These are phyloP conservation scores for Bubo scandiacus DNA, from an alignment of 2,113 vertebrate species.

Conservation along the genomic window DNA sequence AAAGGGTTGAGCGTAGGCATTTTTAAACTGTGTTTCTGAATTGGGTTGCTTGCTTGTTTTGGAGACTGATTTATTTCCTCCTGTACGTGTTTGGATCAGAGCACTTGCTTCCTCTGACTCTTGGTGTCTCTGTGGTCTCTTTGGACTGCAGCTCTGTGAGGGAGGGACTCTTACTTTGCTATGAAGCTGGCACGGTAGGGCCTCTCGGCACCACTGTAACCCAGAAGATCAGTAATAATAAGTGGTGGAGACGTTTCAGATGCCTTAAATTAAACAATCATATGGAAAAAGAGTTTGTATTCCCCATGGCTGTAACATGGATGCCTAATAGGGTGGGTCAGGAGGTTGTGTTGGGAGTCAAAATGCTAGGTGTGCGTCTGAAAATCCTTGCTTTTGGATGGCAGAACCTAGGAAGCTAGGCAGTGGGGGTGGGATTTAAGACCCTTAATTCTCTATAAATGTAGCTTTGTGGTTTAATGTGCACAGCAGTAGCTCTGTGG, in stretches of 20 bases:
- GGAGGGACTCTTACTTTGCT: background rate
- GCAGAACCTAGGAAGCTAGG: background rate
- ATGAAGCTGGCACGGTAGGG: background rate
- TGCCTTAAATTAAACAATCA: conserved; percentile 18
- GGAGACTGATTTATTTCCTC: conserved; percentile 44
- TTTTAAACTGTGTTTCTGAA: conserved; percentile 3
- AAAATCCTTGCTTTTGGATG: conserved; percentile 18
- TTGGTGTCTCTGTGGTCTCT: background rate
- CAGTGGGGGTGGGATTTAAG: conserved; percentile 37
- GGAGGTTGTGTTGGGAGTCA: background rate
- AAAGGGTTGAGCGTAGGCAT: background rate
- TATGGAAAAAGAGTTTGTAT: conserved; percentile 4
- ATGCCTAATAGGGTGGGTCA: background rate
- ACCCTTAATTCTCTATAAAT: conserved; percentile 51
- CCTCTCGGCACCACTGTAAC: background rate
- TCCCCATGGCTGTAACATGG: background rate
- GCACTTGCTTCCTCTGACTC: conserved; percentile 41
- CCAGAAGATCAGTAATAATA: conserved; percentile 29
- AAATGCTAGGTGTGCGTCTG: background rate
- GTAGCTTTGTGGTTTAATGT: conserved; percentile 70
- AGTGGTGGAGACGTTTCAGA: background rate
- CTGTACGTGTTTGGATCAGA: conserved; percentile 31
- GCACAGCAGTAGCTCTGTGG: conserved; percentile 74
- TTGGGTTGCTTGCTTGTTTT: background rate
- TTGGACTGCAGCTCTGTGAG: background rate